phyloP scores from a whole-genome alignment of 2,113 vertebrate genomes.

The Anhinga rufa region DNA sequence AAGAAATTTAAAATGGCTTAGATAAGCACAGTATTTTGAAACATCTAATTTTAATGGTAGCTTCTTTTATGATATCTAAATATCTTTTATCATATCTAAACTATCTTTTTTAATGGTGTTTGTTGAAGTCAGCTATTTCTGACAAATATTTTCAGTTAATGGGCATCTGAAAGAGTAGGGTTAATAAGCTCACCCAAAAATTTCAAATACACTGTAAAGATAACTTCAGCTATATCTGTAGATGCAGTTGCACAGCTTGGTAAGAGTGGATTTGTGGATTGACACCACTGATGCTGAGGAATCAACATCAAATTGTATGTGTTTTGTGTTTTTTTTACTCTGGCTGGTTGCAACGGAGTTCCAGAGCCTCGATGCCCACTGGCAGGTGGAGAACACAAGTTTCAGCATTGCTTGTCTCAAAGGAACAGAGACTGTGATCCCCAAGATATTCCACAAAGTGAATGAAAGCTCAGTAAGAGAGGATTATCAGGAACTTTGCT shows the following conservation, averaged over 20 bases:
- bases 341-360: neutral
- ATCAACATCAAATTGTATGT: neutral
- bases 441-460: neutral
- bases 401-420: neutral
- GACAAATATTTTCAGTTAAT: neutral
- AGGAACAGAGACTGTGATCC: neutral
- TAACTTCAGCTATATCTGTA: neutral
- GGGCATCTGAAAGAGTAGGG: neutral
- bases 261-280: neutral
- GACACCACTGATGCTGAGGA: neutral
- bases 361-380: neutral
- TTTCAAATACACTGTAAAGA: neutral
- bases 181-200: neutral
- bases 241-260: neutral
- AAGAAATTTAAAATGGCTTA: neutral
- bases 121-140: neutral
- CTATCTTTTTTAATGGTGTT: neutral
- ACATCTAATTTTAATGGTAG: neutral
- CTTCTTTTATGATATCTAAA: neutral
- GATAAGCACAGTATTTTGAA: neutral
- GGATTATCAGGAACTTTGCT: neutral
- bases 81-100: neutral
- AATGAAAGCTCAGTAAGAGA: neutral
- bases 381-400: neutral
- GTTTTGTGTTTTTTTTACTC: neutral